Evolutionary conservation across 1,140 invertebrate species (phyloP), one percentile per base, ranked within the genome.

Genomic region (Diorhabda elongata): DNA sequence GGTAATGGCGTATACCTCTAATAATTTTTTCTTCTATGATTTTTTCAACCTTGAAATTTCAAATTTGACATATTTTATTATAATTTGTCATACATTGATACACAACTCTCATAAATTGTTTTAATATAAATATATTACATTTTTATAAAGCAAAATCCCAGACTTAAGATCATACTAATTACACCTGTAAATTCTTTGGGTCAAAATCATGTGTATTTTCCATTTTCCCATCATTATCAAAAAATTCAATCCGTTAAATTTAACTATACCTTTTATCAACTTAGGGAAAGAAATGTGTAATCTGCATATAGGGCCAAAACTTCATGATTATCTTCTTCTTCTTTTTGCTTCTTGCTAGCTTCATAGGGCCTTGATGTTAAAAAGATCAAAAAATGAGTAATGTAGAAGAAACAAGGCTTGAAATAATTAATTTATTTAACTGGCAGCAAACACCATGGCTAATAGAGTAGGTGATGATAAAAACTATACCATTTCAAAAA

Each of bases 1-100:
- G 82, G 78, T 92, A 95, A 75, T 91, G 86, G 3, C 86, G 81
- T 56, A 87, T 86, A 0, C 90, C 89, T 77, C 88, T 87, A 9
- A 88, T 85, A 7, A 82, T 86, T 74, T 90, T 91, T 8, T 89
- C 85, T 66, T 85, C 86, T 7, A 92, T 75, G n/a, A 92, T 85
- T 73, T 86, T 86, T 73, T 91, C 87, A 0, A 92, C 90, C 90
- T 91, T 62, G 44, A 79, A 60, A 44, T 65, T 9, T 41, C 41
- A 57, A 45, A 26, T 26, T 26, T 26, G 26, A 26, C 26, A 26
- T 26, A 26, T 26, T 26, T 26, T 26, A 26, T 26, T 26, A 26
- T 26, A 26, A 26, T 26, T 26, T 26, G 26, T 26, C 1, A 26
- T 26, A 26, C 26, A 26, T 26, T 26, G 26, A 26, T 26, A 26